Conservation (phyloP, 2,888 invertebrate genomes). For the Parnassius apollo region DNA sequence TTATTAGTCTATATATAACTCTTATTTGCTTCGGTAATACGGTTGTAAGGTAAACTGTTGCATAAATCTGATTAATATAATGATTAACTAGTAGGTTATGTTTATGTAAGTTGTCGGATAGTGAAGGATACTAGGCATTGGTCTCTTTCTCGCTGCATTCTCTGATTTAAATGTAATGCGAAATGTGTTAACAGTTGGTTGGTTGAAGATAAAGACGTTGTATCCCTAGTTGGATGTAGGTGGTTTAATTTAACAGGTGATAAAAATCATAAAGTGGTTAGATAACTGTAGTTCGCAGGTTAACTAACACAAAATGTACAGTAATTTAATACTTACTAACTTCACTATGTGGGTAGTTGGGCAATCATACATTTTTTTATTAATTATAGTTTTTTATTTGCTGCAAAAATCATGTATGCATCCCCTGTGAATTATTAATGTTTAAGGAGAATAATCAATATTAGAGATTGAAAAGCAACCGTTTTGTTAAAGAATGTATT, state of each 20-base stretch:
- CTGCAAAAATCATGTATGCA: slow-evolving; percentile 64
- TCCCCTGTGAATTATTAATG: slow-evolving; percentile 56
- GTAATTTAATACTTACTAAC: slow-evolving; percentile 77
- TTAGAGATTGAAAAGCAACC: slow-evolving; percentile 50
- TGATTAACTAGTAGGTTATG: slow-evolving; percentile 64
- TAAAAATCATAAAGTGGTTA: slow-evolving; percentile 53
- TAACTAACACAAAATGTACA: slow-evolving; percentile 68
- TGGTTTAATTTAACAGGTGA: slow-evolving; percentile 42
- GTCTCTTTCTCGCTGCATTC: slow-evolving; percentile 47
- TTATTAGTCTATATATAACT: slow-evolving; percentile 60
- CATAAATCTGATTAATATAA: slow-evolving; percentile 78
- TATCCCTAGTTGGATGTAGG: slow-evolving; percentile 49
- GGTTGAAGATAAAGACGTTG: slow-evolving; percentile 19
- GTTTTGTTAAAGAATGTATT: slow-evolving; percentile 29
- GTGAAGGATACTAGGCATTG: slow-evolving; percentile 54
- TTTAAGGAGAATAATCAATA: slow-evolving; percentile 45
- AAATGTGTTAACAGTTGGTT: background rate
- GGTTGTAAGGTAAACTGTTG: slow-evolving; percentile 73
- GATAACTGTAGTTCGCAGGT: slow-evolving; percentile 67
- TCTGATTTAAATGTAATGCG: slow-evolving; percentile 34
- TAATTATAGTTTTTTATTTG: slow-evolving; percentile 64
- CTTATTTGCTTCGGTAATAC: slow-evolving; percentile 70
- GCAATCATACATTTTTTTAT: slow-evolving; percentile 76
- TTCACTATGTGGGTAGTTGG: slow-evolving; percentile 79
- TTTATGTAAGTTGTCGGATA: slow-evolving; percentile 63